These are phyloP conservation scores for Zootoca vivipara DNA, from an alignment of 2,113 vertebrate genomes.

Conservation along the genomic window DNA sequence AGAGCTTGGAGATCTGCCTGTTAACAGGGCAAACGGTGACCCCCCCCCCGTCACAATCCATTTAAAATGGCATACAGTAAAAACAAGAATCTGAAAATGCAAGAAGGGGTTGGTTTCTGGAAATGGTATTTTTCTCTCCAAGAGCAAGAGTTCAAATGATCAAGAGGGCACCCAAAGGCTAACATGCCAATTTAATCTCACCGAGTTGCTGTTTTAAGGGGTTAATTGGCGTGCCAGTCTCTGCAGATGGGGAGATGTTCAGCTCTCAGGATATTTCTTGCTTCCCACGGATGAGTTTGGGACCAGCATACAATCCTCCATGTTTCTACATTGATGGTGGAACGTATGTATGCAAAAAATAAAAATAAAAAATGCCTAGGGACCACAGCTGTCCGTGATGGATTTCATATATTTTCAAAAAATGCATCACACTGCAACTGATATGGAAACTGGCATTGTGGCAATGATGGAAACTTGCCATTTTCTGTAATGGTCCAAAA, in stretches of 20 bases:
- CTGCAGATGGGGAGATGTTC: neutral
- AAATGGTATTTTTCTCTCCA: neutral
- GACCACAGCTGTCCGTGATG: neutral
- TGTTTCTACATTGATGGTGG: neutral
- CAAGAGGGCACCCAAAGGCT: conserved; percentile 1
- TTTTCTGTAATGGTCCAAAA: neutral
- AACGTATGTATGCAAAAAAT: neutral
- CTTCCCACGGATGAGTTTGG: neutral
- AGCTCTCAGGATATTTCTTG: neutral
- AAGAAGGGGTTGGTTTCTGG: neutral
- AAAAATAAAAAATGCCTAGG: too few species aligned
- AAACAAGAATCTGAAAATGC: neutral
- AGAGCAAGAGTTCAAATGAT: conserved; percentile 2
- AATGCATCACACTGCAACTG: neutral
- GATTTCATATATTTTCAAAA: neutral
- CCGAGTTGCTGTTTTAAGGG: neutral
- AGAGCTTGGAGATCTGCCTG: neutral
- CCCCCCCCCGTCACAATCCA: conserved; percentile 16
- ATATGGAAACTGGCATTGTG: neutral
- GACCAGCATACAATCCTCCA: neutral
- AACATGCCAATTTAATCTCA: neutral
- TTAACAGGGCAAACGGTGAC: neutral
- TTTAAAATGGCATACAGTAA: neutral
- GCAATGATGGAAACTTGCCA: neutral
- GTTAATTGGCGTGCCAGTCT: neutral